Conservation (phyloP, 2,797 vertebrate species). For the Malurus leucopterus region DNA sequence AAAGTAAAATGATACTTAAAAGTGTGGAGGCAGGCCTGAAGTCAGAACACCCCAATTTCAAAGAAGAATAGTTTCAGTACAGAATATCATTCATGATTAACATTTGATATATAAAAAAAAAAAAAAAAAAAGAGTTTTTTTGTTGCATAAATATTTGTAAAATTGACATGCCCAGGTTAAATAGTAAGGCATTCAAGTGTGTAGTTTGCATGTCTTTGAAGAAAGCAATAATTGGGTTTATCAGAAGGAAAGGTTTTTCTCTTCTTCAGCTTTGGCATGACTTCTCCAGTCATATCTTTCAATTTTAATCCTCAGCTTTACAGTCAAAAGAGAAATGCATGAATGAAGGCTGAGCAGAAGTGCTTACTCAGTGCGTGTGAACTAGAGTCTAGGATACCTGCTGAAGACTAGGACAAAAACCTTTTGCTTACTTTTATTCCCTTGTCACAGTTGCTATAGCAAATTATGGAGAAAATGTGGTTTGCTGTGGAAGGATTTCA, state of each 20-base stretch:
- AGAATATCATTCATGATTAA: not conserved
- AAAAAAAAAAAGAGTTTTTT: rapidly evolving
- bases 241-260: not conserved
- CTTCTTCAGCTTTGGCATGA: not conserved
- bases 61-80: not conserved
- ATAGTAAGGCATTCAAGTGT: not conserved
- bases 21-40: not conserved
- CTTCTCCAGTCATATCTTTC: not conserved
- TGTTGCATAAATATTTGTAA: not conserved
- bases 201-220: not conserved
- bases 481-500: not conserved
- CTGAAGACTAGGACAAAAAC: not conserved
- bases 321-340: not conserved
- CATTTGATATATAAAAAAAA: not conserved
- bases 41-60: not conserved
- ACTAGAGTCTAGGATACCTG: not conserved
- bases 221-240: not conserved
- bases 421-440: not conserved
- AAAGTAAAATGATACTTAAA: conserved; percentile 16
- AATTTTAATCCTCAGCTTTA: not conserved
- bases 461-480: not conserved
- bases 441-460: not conserved
- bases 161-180: not conserved
- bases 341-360: not conserved
- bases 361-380: not conserved